Conservation (phyloP, 2,113 vertebrate species). For the Dipodomys ordii region DNA sequence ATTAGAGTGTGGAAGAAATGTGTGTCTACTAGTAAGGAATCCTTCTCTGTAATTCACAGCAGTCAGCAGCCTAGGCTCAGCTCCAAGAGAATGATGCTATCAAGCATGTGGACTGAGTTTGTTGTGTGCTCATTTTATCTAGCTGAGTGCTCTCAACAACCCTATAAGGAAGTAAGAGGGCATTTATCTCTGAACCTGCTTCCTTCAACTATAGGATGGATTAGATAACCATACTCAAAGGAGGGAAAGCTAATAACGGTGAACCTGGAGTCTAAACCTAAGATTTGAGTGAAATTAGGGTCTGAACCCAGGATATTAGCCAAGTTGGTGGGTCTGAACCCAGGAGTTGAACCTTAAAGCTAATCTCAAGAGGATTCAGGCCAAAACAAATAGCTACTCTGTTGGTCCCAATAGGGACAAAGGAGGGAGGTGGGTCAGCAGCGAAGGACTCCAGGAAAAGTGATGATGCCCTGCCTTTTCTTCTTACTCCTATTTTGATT, state of each 20-base stretch:
- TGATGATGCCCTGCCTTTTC: neutral
- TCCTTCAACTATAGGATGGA: neutral
- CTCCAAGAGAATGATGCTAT: neutral
- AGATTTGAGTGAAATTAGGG: neutral
- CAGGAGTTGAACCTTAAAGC: neutral
- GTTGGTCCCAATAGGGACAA: neutral
- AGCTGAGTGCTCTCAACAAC: neutral
- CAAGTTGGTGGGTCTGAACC: neutral
- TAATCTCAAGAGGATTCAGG: neutral
- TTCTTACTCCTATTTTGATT: neutral
- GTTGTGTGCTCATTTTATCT: neutral
- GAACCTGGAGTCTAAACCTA: neutral
- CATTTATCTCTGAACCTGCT: neutral
- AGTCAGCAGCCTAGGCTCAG: neutral
- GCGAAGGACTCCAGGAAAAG: neutral
- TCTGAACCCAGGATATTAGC: constrained; percentile 3
- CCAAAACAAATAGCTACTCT: neutral
- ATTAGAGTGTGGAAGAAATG: neutral
- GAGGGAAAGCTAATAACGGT: neutral
- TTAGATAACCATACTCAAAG: neutral
- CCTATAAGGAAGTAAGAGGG: neutral
- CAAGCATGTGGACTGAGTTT: neutral
- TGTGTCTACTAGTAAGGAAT: neutral
- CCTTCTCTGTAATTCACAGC: neutral
- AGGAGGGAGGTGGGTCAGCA: neutral